Base-by-base conservation (phyloP, 2,888 invertebrate species). In the Elmis aenea region DNA sequence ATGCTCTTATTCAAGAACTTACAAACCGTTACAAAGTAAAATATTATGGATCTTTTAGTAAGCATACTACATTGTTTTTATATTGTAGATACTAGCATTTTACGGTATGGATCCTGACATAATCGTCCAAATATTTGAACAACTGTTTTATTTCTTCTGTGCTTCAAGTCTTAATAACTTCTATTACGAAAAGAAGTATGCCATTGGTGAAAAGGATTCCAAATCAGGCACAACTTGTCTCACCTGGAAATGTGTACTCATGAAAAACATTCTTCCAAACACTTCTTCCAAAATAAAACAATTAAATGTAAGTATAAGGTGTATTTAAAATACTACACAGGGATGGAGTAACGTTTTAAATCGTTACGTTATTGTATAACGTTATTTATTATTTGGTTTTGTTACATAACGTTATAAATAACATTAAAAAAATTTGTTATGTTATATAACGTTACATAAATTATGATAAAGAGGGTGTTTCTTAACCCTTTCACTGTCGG, bases 131-230 rank as follows among this genome's bases (percentile, higher is more conserved):
- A 79, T 94, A 32, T 93, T 92, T 66, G 83, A 83, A 58, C 94
- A 91, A 75, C 61, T 95, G 1, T 89, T 91, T 69, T 95, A 94
- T 71, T 94, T 86, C 69, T 84, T 97, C 58, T 94, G 94, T 68
- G 91, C 96, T 5, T 85, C 85, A 55, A 88, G 95, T 12, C 71
- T 99, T 33, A 99, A 99, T 68, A 95, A 95, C 72, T 99, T 33
- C 76, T 99, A 45, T 72, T 97, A 40, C 79, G 97, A 18, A 92
- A 93, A 57, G 96, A 97, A 63, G 79, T 97, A 59, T 99, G 97
- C 68, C 91, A 94, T 70, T 97, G 96, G 94, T 86, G 91, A 24
- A 95, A 94, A 61, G 96, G 96, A 1, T 87, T 95, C 77, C 94
- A 96, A 68, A 94, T 97, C 54, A 76, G 87, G 22, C 95, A 92